phyloP scores from a whole-genome alignment of 2,113 vertebrate species.

The Montifringilla adamsi region DNA sequence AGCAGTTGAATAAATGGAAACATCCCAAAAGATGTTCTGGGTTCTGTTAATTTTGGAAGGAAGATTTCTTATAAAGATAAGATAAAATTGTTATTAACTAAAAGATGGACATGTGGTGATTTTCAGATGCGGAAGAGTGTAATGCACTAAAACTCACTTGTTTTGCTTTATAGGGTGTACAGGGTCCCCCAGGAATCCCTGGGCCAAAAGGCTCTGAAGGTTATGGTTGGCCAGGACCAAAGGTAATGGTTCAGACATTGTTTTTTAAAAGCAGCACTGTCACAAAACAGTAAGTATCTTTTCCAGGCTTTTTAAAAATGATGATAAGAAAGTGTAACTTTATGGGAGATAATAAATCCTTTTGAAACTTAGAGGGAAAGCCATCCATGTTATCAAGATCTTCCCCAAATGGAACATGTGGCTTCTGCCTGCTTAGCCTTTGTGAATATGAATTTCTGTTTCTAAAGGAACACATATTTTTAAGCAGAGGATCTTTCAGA shows the following conservation, averaged over 20 bases:
- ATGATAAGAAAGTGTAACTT: neutral
- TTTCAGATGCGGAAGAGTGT: neutral
- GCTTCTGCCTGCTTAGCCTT: neutral
- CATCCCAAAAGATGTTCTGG: neutral
- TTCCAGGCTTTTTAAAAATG: neutral
- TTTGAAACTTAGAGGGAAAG: neutral
- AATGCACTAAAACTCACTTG: neutral
- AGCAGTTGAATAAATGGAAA: neutral
- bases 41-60: neutral
- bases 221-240: conserved; percentile 55
- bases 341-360: neutral
- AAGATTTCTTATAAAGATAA: neutral
- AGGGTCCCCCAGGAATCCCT: conserved; percentile 63
- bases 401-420: neutral
- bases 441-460: neutral
- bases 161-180: conserved; percentile 64
- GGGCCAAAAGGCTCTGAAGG: conserved; percentile 70
- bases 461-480: neutral
- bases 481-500: neutral
- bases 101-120: neutral
- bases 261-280: neutral
- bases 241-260: conserved; percentile 47
- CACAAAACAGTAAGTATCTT: neutral
- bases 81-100: neutral
- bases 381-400: neutral